These are phyloP conservation scores for Hemibates koningsi DNA, from an alignment of 2,113 vertebrate species.

Conservation along the genomic window DNA sequence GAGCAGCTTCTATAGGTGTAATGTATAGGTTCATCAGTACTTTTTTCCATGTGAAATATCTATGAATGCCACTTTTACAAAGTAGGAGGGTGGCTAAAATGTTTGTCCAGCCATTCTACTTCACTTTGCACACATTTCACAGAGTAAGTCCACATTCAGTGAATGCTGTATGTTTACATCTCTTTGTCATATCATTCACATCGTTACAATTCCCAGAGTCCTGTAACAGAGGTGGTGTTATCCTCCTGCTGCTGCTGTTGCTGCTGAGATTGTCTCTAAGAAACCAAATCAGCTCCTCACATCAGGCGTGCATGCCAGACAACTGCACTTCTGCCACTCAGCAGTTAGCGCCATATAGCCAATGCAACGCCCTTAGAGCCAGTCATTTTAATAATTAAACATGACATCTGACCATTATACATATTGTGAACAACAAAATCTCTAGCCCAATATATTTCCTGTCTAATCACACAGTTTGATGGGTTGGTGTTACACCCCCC, in stretches of 20 bases:
- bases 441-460: not conserved
- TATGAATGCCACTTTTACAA: not conserved
- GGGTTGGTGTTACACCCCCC: not conserved
- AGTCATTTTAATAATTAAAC: not conserved
- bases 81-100: not conserved
- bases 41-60: not conserved
- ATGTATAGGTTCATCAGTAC: not conserved
- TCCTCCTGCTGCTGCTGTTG: not conserved
- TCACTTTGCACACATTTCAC: not conserved
- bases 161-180: conserved; percentile 1
- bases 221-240: conserved; percentile 11
- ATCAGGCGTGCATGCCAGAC: not conserved
- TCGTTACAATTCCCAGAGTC: conserved; percentile 13
- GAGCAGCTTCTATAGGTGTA: not conserved
- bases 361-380: not conserved
- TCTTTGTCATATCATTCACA: conserved; percentile 12
- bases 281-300: not conserved
- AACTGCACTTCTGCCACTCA: not conserved
- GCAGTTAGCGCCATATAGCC: not conserved
- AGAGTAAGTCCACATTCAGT: not conserved
- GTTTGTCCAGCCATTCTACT: not conserved
- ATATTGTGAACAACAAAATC: not conserved
- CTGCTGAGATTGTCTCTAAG: conserved; percentile 8
- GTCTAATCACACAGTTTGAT: not conserved
- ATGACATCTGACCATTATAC: not conserved